These are phyloP conservation scores for Rhipidura dahli DNA, from an alignment of 2,113 vertebrate species.

Conservation along the genomic window DNA sequence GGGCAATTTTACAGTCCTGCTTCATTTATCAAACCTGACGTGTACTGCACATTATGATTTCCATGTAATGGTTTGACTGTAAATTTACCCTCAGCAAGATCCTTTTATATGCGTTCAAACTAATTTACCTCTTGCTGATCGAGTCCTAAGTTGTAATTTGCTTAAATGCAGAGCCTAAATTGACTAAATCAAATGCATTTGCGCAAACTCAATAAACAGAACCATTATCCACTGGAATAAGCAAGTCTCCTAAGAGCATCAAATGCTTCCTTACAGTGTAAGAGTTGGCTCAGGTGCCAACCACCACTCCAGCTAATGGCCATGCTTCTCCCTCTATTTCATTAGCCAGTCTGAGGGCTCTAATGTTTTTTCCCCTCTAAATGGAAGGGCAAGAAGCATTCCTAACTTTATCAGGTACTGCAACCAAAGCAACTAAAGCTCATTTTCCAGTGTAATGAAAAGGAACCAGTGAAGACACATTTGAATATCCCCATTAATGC, in stretches of 20 bases:
- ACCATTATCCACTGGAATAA: slow-evolving; percentile 43
- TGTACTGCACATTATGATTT: slow-evolving; percentile 23
- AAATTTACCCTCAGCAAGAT: slow-evolving; percentile 49
- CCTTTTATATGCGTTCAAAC: slow-evolving; percentile 37
- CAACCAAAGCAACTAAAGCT: slow-evolving; percentile 37
- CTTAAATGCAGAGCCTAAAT: slow-evolving; percentile 59
- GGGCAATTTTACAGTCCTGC: slow-evolving; percentile 21
- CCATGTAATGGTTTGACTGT: slow-evolving; percentile 31
- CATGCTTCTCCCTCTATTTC: background rate
- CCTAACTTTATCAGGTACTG: background rate
- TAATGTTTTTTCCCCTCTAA: background rate
- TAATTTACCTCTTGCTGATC: slow-evolving; percentile 51
- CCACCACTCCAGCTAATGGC: slow-evolving; percentile 9
- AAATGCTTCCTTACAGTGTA: background rate
- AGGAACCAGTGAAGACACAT: slow-evolving; percentile 21
- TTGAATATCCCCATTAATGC: slow-evolving; percentile 17
- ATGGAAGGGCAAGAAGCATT: background rate
- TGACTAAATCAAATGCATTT: slow-evolving; percentile 61
- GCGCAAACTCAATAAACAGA: slow-evolving; percentile 54
- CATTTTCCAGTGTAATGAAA: slow-evolving; percentile 48
- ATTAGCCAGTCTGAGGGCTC: background rate
- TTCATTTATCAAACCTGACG: slow-evolving; percentile 40
- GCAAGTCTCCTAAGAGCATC: slow-evolving; percentile 32
- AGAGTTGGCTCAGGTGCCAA: slow-evolving; percentile 6
- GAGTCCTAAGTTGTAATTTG: slow-evolving; percentile 55